Base-by-base conservation (phyloP, 2,888 invertebrate species). In the Quadriops clusia region DNA sequence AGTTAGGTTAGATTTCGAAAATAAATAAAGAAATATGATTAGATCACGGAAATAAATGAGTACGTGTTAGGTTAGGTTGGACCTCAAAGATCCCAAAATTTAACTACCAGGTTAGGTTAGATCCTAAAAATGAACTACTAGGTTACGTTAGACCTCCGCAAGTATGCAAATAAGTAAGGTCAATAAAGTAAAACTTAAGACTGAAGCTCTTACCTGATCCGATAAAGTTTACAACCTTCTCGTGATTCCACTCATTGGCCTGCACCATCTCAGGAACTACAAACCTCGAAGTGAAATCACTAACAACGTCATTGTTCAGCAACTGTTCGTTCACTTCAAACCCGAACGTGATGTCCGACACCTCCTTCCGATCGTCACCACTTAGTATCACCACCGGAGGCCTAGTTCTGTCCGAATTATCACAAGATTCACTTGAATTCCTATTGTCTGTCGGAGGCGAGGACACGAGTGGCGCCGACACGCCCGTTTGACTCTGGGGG, bases 321-420 rank as follows among this genome's bases (percentile, higher is more conserved):
- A 82, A 64, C 54, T 77, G 74, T 58, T 80, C 77, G 60, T 82
- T 80, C 36, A 82, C 64, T 52, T 79, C 82, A 60, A 82, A 82
- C 8, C 83, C 83, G 58, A 87, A 87, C 18, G 82, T 83, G 34
- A 85, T 70, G 48, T 74, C 77, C 50, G 71, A 70, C 59, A 77
- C 71, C 41, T 68, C 68, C 41, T 65, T 66, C 43, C 62, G 60
- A 32, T 57, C 54, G 38, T 66, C 64, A 49, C 77, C 74, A 55
- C 78, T 72, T 41, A 81, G 62, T 51, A 84, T 76, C 37, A 80
- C 73, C 38, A 84, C 84, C 30, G 83, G 74, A 32, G 83, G 82
- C 36, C 77, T 68, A 38, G 26, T 41, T 28, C 39, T 40, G 32
- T 36, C 27, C 35, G 28, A 29, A 33, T 36, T 39, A 32, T 33